phyloP scores from a whole-genome alignment of 1,140 invertebrate species.

The Harlomillsia oculata region DNA sequence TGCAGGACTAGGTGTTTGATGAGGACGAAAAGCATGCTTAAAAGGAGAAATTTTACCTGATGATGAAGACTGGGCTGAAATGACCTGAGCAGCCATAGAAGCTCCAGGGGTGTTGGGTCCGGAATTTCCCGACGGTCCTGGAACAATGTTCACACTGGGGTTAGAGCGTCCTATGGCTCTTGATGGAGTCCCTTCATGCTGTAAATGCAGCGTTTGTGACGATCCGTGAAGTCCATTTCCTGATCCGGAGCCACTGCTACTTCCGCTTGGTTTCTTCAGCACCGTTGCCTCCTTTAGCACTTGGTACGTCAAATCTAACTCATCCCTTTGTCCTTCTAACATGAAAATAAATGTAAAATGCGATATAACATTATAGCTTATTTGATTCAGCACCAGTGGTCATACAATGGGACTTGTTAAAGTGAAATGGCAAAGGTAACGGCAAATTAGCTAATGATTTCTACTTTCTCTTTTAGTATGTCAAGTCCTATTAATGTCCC shows the following conservation, averaged over 20 bases:
- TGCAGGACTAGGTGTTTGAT: too few relatives aligned
- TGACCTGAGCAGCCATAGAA: conserved; percentile 10
- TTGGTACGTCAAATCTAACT: conserved; percentile 84
- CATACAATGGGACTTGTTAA: too few relatives aligned
- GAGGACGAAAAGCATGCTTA: too few relatives aligned
- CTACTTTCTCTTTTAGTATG: too few relatives aligned
- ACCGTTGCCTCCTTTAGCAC: conserved; percentile 84
- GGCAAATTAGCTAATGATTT: too few relatives aligned
- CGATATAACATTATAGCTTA: too few relatives aligned
- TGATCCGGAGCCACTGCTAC: conserved; percentile 20
- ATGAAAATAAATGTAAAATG: too few relatives aligned
- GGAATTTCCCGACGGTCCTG: conserved; percentile 20
- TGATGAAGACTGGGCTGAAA: conserved; percentile 22
- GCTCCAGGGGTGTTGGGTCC: conserved; percentile 17
- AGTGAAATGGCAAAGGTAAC: too few relatives aligned
- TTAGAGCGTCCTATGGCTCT: conserved; percentile 27
- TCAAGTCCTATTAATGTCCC: too few relatives aligned
- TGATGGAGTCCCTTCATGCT: conserved; percentile 25
- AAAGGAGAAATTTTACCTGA: too few relatives aligned
- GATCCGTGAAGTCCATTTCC: conserved; percentile 33
- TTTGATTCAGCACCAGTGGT: too few relatives aligned
- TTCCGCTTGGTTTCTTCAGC: conserved; percentile 49
- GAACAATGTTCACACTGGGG: conserved; percentile 31
- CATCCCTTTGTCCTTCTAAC: conserved; percentile 37
- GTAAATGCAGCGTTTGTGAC: conserved; percentile 30